phyloP scores from a whole-genome alignment of 2,113 vertebrate genomes.

The Coturnix japonica region DNA sequence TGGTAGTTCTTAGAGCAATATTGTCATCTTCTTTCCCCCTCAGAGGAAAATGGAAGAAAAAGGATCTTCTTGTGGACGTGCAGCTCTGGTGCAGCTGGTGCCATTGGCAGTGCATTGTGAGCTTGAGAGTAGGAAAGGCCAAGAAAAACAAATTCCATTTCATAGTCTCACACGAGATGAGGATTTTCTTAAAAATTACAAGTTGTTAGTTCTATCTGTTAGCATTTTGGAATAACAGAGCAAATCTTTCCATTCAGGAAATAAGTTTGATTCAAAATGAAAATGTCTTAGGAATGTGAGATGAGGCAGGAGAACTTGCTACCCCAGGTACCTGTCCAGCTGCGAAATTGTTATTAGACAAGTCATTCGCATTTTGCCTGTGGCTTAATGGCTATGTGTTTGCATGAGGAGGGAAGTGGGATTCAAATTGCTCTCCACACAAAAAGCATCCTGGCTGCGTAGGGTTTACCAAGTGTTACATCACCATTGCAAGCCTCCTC shows the following conservation, averaged over 20 bases:
- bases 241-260: conserved; percentile 61
- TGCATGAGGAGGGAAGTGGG: not conserved
- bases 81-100: not conserved
- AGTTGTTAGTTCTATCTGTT: not conserved
- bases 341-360: conserved; percentile 15
- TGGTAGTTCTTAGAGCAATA: not conserved
- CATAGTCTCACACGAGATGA: conserved; percentile 53
- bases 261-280: conserved; percentile 53
- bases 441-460: conserved; percentile 9
- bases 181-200: conserved; percentile 57
- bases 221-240: conserved; percentile 55
- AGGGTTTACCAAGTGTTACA: not conserved
- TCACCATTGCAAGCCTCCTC: conserved; percentile 41
- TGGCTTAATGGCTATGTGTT: not conserved
- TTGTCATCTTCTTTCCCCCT: not conserved
- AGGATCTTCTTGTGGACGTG: not conserved
- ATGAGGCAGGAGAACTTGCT: not conserved
- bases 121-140: conserved; percentile 29
- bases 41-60: not conserved
- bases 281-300: not conserved
- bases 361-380: not conserved
- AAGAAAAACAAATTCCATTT: conserved; percentile 53
- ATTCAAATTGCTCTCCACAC: not conserved
- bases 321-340: not conserved
- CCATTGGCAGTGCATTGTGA: not conserved